A percentile compares a stretch with the other conserved stretches of the same genome.
Evolutionary conservation across 2,888 invertebrate genomes (phyloP).

Genomic region (Stenichneumon culpator): DNA sequence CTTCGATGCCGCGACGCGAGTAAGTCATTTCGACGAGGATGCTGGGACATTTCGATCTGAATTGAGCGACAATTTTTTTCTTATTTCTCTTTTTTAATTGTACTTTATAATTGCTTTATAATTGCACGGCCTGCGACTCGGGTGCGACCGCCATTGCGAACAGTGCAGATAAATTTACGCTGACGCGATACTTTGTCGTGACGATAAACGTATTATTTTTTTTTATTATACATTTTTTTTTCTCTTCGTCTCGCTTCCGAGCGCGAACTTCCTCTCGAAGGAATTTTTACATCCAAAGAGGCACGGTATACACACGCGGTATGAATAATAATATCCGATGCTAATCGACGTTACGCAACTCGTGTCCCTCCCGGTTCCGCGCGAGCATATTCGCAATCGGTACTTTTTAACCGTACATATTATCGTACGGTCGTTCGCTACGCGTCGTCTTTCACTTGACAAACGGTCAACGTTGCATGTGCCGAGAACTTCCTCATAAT

Average conservation of each 20-base stretch:
- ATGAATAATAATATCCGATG: slow-evolving; percentile 15
- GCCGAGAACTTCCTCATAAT: neutral
- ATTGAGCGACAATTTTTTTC: neutral
- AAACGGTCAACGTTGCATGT: slow-evolving; percentile 7
- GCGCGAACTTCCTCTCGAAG: slow-evolving; percentile 2
- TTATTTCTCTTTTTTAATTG: neutral
- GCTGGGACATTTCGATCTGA: neutral
- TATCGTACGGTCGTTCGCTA: neutral
- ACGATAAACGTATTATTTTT: neutral
- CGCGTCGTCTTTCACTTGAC: slow-evolving; percentile 2
- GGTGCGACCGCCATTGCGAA: neutral
- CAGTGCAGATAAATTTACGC: neutral
- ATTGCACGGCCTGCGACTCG: neutral
- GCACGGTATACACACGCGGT: neutral
- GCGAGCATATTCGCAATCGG: slow-evolving; percentile 1
- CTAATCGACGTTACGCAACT: slow-evolving; percentile 15
- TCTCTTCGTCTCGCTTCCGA: neutral
- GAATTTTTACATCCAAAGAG: slow-evolving; percentile 9
- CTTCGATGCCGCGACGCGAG: neutral
- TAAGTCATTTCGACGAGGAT: neutral
- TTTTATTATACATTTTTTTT: neutral
- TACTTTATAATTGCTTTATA: too few relatives aligned
- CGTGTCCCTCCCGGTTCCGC: neutral
- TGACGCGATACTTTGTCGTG: neutral
- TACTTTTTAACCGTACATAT: slow-evolving; percentile 2